Base-by-base conservation (phyloP, 2,797 vertebrate species). In the Falco peregrinus region DNA sequence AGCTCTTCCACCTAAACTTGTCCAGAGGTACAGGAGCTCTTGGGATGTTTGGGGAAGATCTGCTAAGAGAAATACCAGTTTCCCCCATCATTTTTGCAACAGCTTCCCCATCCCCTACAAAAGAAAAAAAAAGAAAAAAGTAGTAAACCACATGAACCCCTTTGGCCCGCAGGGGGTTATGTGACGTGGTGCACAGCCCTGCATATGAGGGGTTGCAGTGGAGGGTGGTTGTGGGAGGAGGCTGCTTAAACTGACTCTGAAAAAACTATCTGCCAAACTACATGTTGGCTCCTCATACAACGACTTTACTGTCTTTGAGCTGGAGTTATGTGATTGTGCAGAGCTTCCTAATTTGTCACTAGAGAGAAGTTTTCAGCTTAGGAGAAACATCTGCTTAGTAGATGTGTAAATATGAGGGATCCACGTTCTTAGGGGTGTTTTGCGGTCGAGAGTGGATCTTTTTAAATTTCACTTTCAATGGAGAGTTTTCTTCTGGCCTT, bases 161-260 rank as follows among this genome's bases (percentile, higher is more conserved):
- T 26, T 26, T 19, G 50, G 33, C 31, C 61, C 2, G 1, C 16
- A 16, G 51, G 47, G 71, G 53, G 28, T 61, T 59, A 16, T 0
- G 1, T 69, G 79, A 39, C 18, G 16, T 61, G 26, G 29, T 75
- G 39, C 76, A 79, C 33, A 67, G 57, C 43, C 7, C 61, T 57
- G 28, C 35, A 43, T 65, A 37, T 0, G 0, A 22, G 43, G 31
- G 48, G 25, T 21, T 1, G 1, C 18, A 48, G 53, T 1, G 1
- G n/a, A 54, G 51, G 10, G n/a, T 1, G 2, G 21, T 25, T 50
- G n/a, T 11, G 29, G 9, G 25, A 80, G 39, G 47, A 73, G 43
- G 37, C 51, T 78, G 43, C 57, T 77, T 69, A 64, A 45, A 50
- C 54, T 61, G 77, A 53, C 9, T 16, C 31, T 26, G 68, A 43